These are phyloP conservation scores for Manacus vitellinus DNA, from an alignment of 2,113 vertebrate species.

Conservation along the genomic window DNA sequence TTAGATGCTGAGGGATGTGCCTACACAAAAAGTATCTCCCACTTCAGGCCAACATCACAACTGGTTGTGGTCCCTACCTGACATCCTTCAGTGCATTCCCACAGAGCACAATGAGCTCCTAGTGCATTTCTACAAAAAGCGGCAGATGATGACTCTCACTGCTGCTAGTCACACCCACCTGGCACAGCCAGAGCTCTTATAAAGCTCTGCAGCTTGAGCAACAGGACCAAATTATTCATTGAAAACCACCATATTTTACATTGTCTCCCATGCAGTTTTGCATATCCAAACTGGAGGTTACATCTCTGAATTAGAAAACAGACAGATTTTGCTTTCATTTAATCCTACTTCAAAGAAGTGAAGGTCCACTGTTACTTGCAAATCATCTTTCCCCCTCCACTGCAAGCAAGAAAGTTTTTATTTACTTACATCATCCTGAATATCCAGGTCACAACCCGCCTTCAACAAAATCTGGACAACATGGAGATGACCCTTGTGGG, in stretches of 20 bases:
- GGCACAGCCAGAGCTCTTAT: neutral
- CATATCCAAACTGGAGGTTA: neutral
- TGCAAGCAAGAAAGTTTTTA: neutral
- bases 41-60: neutral
- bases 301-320: neutral
- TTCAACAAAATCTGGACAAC: constrained; percentile 92
- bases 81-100: neutral
- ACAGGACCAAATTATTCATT: neutral
- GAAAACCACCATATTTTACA: neutral
- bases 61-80: neutral
- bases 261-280: neutral
- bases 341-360: neutral
- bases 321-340: neutral
- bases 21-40: neutral
- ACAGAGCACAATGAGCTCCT: neutral
- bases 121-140: neutral
- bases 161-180: neutral
- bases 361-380: neutral
- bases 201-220: neutral
- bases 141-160: neutral
- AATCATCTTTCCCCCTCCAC: neutral
- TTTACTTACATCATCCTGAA: constrained; percentile 95
- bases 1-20: fast-evolving
- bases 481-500: constrained; percentile 90
- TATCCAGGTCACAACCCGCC: constrained; percentile 94